Base-by-base conservation (phyloP, 92 coral and sea anemone species). In the Desmophyllum pertusum region DNA sequence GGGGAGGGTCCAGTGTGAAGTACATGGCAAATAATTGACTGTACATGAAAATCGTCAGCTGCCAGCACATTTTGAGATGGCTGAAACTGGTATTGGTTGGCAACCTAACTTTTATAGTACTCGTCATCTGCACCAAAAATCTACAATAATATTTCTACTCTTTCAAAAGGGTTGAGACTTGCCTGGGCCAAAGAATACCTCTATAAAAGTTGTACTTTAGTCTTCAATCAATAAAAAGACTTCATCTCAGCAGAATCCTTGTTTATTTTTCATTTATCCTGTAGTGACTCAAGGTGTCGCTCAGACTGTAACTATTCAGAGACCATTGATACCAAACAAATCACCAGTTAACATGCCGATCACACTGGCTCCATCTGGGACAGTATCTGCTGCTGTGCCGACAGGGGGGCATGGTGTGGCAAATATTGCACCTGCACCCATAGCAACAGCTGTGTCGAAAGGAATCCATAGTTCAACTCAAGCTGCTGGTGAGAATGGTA, bases 311-410 rank as follows among this genome's bases (percentile, higher is more conserved):
- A 73, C 96, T 46, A 43, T 91, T 3, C 97, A 93, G 66, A 89
- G 98, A 57, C 88, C 92, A 13, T 76, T 94, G 52, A 88, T 79
- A 70, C 98, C 95, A 50, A 94, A 88, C 88, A 94, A 94, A 89
- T 81, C 88, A 1, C 90, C 94, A 17, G 89, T 66, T 40, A 65
- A 84, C 8, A 79, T 81, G 83, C 87, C 92, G 5, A 84, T 85
- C 10, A 79, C 92, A 15, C 64, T 84, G 37, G 70, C 92, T 19
- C 92, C 88, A 3, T 57, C 92, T 6, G 86, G 88, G 17, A 83
- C 89, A 30, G 65, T 79, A 43, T 66, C 93, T 8, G 81, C 90
- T n/a, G 70, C 84, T 52, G 92, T 87, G 43, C 91, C 89, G 3
- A 29, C 84, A 14, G 91, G 85, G 5, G 74, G 88, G 11, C 76